Percentiles rank a stretch among this genome's conserved stretches.
phyloP scores from a whole-genome alignment of 1,140 invertebrate genomes.

The Myzus persicae region DNA sequence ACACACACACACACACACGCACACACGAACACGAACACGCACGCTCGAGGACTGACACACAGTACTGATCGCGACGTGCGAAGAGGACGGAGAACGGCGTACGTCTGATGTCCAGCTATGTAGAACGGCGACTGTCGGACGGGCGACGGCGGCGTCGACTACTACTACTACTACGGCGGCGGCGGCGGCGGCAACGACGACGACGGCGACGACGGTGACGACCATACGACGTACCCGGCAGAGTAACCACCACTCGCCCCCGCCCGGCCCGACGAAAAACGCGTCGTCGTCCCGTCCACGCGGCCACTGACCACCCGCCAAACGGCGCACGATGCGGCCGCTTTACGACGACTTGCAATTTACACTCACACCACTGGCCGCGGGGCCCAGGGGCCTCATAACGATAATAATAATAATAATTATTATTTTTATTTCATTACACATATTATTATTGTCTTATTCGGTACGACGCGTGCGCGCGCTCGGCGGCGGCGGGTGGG shows the following conservation, averaged over 20 bases:
- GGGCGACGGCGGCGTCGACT: background rate
- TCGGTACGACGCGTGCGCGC: background rate
- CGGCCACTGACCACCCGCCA: background rate
- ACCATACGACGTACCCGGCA: conserved; percentile 29
- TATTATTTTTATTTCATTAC: background rate
- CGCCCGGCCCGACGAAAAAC: background rate
- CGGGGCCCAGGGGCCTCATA: too few species aligned
- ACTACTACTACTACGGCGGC: background rate
- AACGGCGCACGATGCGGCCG: background rate
- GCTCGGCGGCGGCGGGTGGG: background rate
- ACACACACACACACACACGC: background rate
- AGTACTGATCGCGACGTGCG: background rate
- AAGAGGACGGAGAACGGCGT: background rate
- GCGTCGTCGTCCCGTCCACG: background rate
- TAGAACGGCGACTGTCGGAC: conserved; percentile 25
- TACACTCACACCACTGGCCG: background rate
- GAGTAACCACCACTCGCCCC: conserved; percentile 15
- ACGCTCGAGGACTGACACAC: background rate
- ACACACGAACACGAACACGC: background rate
- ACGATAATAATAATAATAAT: background rate
- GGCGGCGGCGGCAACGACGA: background rate
- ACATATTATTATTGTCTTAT: too few species aligned
- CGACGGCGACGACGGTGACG: background rate
- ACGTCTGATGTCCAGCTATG: background rate
- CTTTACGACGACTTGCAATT: background rate